Conservation (phyloP, 2,797 vertebrate genomes). For the Paramormyrops hopkinsi region DNA sequence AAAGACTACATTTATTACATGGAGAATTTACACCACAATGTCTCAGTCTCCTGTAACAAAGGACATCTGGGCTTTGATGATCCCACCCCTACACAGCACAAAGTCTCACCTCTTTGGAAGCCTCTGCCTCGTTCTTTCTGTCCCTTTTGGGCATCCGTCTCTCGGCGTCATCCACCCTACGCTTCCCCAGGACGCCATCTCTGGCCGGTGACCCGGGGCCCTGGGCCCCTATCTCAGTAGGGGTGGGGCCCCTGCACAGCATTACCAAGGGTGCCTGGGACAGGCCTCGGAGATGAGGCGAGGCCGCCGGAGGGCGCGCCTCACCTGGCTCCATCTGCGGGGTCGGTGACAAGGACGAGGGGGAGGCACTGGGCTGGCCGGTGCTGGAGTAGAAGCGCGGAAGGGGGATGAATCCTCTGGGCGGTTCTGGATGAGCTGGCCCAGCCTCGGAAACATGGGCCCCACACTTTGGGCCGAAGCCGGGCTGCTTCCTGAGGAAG, state of each 20-base stretch:
- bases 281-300: constrained; percentile 68
- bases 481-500: neutral
- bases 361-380: constrained; percentile 27
- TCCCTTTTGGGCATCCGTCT: constrained; percentile 25
- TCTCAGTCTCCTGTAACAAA: neutral
- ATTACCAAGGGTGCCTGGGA: constrained; percentile 77
- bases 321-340: neutral
- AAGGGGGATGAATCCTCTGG: constrained; percentile 39
- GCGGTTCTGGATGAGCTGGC: constrained; percentile 44
- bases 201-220: constrained; percentile 24
- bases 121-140: constrained; percentile 22
- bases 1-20: neutral
- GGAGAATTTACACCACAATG: neutral
- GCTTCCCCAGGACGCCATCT: constrained; percentile 28
- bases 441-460: constrained; percentile 37
- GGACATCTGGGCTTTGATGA: neutral
- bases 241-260: constrained; percentile 58
- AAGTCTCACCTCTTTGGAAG: neutral
- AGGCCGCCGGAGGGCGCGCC: constrained; percentile 45
- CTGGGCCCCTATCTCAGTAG: constrained; percentile 16
- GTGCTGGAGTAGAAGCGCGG: constrained; percentile 42
- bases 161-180: constrained; percentile 25
- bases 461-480: neutral
- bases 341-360: neutral
- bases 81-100: neutral